phyloP scores from a whole-genome alignment of 2,888 invertebrate species.

The Blastobasis lacticolella region DNA sequence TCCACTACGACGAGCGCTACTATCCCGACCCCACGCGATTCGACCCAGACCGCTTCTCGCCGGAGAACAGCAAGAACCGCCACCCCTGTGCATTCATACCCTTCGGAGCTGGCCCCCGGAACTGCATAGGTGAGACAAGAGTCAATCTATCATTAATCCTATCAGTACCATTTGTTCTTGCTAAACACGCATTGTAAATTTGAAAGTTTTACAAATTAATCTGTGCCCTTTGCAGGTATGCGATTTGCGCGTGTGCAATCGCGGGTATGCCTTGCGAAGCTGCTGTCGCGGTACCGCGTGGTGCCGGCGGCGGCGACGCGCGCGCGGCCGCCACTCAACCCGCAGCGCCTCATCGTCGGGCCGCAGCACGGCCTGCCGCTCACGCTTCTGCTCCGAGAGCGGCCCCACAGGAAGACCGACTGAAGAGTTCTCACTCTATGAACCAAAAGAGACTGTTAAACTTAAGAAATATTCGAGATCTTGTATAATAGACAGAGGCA shows the following conservation, averaged over 20 bases:
- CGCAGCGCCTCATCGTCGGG: neutral
- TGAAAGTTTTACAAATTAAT: too few species aligned
- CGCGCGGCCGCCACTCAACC: neutral
- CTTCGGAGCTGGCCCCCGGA: constrained; percentile 20
- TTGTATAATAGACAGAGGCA: too few species aligned
- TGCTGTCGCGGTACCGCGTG: constrained; percentile 31
- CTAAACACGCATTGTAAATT: too few species aligned
- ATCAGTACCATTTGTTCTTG: neutral
- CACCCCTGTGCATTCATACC: constrained; percentile 16
- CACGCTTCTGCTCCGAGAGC: neutral
- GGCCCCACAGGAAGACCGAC: too few species aligned
- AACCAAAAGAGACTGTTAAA: too few species aligned
- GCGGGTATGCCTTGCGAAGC: constrained; percentile 24
- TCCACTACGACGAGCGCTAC: constrained; percentile 48
- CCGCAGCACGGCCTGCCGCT: neutral
- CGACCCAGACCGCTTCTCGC: constrained; percentile 27
- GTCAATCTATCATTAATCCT: neutral
- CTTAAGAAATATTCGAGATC: too few species aligned
- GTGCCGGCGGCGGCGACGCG: constrained; percentile 12
- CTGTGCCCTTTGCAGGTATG: constrained; percentile 22
- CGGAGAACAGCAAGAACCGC: constrained; percentile 15
- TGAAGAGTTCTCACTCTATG: too few species aligned
- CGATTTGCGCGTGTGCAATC: constrained; percentile 37
- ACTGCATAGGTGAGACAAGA: constrained; percentile 16
- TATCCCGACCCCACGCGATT: constrained; percentile 28